Base-by-base conservation (phyloP, 2,113 vertebrate genomes). In the Pholis gunnellus region DNA sequence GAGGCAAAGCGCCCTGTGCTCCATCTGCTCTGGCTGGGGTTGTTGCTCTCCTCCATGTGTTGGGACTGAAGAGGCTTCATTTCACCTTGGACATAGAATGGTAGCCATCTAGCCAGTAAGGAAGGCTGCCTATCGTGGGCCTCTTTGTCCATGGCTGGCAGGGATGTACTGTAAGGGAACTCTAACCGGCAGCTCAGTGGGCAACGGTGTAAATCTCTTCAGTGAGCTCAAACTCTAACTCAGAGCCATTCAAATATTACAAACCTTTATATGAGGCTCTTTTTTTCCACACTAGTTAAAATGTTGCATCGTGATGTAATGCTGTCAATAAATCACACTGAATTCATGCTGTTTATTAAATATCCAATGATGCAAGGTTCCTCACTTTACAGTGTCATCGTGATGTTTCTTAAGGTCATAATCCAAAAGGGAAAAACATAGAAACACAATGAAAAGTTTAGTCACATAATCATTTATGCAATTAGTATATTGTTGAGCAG, bases 11-110 rank as follows among this genome's bases (percentile, higher is more conserved):
- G 29, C 60, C 75, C 52, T 48, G 15, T 2, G 29, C 25, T 85
- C 78, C 65, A 64, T 89, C 81, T 90, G 81, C 67, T 84, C 70
- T 78, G 77, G 78, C 83, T 57, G 36, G 54, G 14, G 18, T 64
- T 79, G 22, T 18, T 63, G 31, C 52, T 81, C 61, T 38, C 27
- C 25, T 54, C 29, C 74, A 61, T 79, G 71, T 81, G 76, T 69
- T 79, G 63, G 67, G 36, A 67, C n/a, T 74, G 31, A 67, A 74
- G 64, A 67, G 36, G 75, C 22, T 75, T 75, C 67, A 61, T 80
- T 72, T 81, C 74, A 50, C 68, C 25, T 67, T 79, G 59, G 85
- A 76, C 57, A 50, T 59, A 6, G n/a, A 68, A 72, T 67, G 14
- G 68, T 42, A 36, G 66, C 40, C n/a, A 56, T 63, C 20, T 63